Evolutionary conservation across 1,140 invertebrate species (phyloP), one percentile per base, ranked within the genome.

Genomic region (Megathymus violae): DNA sequence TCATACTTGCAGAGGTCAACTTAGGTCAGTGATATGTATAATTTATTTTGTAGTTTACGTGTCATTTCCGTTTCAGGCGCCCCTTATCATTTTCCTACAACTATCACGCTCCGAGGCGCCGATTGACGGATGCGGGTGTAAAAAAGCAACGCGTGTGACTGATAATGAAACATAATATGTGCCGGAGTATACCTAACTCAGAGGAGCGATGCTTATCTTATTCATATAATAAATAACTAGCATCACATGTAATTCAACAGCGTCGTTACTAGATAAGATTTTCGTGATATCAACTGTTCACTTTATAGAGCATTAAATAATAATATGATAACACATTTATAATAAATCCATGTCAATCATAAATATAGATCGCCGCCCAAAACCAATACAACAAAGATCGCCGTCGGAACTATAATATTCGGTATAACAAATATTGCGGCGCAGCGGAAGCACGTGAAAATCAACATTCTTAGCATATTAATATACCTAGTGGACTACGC

Each of bases 101-200:
- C 44, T 22, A 36, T 15, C 25, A 63, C 27, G 13, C 43, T 19
- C 27, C 34, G 47, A 44, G 40, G 60, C 19, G 59, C 27, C 40
- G 43, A 51, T 34, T 27, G 40, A 67, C 73, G 71, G 73, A 79
- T 75, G 69, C 67, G 70, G 65, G 71, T 47, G 61, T 64, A 67
- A 66, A 48, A 48, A 27, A 48, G 44, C 25, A 31, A 27, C 46
- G 13, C 46, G 13, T 48, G 13, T 46, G 43, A 4, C 43, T 25
- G 43, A 48, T 48, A 48, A 48, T 31, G 46, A 1, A 0, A 31
- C 46, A 31, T 31, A 31, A 31, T 31, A 31, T 31, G 27, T 31
- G 27, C 31, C 31, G 36, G 34, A 31, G 15, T 19, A 17, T 50
- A n/a, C n/a, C n/a, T n/a, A 36, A 51, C 22, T 36, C 14, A 51